Conservation (phyloP, 2,797 vertebrate genomes). For the Characodon lateralis region DNA sequence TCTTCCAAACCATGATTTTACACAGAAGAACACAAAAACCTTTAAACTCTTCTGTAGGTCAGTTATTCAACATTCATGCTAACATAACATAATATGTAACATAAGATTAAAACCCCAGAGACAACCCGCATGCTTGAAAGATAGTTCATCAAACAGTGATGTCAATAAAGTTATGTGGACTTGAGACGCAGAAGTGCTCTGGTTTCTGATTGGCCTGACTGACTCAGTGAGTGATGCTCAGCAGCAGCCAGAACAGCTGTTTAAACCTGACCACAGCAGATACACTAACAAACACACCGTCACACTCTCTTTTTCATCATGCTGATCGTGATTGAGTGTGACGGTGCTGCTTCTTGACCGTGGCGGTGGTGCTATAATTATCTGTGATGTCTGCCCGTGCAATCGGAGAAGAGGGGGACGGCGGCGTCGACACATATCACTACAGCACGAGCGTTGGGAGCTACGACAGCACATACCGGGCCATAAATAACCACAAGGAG, state of each 20-base stretch:
- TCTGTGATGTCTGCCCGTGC: conserved; percentile 77
- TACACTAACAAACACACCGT: conserved; percentile 11
- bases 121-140: not conserved
- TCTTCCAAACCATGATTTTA: not conserved
- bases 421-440: conserved; percentile 64
- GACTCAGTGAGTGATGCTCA: conserved; percentile 34
- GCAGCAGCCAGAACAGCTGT: conserved; percentile 43
- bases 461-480: conserved; percentile 71
- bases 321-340: conserved; percentile 67
- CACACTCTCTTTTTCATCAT: conserved; percentile 44
- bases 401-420: conserved; percentile 72
- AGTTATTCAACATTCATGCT: not conserved
- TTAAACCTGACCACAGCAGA: conserved; percentile 11
- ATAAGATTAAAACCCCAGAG: not conserved
- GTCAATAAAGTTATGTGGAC: conserved; percentile 20
- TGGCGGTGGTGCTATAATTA: conserved; percentile 77
- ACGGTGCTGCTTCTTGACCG: conserved; percentile 65
- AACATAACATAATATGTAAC: not conserved
- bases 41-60: not conserved
- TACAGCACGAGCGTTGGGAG: conserved; percentile 56
- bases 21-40: not conserved
- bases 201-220: conserved; percentile 42
- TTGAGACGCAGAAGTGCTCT: conserved; percentile 41
- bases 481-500: conserved; percentile 75
- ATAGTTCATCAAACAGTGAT: not conserved